phyloP scores from a whole-genome alignment of 1,140 invertebrate species.

The Planococcus citri region DNA sequence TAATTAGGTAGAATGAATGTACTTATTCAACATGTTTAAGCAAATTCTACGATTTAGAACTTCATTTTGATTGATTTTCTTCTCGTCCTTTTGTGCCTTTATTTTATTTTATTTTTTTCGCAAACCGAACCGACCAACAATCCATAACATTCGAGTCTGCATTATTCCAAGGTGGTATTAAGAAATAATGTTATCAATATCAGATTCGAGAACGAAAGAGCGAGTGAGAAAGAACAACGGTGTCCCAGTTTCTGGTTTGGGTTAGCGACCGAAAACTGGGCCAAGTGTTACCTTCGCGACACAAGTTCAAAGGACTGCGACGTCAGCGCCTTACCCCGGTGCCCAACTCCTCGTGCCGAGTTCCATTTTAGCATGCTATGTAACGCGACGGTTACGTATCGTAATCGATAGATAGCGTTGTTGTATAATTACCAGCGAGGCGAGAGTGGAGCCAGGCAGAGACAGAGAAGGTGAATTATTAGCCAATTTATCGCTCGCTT shows the following conservation, averaged over 20 bases:
- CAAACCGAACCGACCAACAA: not conserved
- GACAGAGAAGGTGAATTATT: too few relatives aligned
- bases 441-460: too few relatives aligned
- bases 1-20: too few relatives aligned
- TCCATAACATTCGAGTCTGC: not conserved
- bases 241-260: constrained; percentile 17
- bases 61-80: too few relatives aligned
- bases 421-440: not conserved
- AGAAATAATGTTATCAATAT: constrained; percentile 14
- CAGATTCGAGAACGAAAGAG: not conserved
- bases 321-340: constrained; percentile 6
- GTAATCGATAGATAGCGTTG: not conserved
- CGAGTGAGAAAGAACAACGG: not conserved
- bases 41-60: too few relatives aligned
- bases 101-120: not conserved
- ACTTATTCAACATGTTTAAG: too few relatives aligned
- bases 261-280: constrained; percentile 19
- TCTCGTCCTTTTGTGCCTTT: too few relatives aligned
- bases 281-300: constrained; percentile 18
- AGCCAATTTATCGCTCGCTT: too few relatives aligned
- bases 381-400: not conserved
- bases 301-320: constrained; percentile 19
- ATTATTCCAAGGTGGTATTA: constrained; percentile 15
- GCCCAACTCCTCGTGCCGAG: not conserved
- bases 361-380: not conserved